Evolutionary conservation across 2,113 vertebrate genomes (phyloP).

Genomic region (Rhea americana): DNA sequence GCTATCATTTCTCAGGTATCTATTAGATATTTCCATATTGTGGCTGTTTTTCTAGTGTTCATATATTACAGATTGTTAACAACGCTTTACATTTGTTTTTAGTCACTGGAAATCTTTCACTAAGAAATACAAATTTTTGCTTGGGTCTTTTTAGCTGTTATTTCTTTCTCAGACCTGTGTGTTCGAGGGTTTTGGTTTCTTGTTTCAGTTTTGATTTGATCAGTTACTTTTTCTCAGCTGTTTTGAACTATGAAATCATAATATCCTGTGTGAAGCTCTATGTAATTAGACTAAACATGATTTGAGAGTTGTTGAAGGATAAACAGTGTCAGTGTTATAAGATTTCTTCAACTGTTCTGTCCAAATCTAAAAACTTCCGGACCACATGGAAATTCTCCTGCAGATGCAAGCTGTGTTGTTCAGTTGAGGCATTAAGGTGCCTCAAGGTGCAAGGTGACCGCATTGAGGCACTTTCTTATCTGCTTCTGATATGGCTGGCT

Average conservation of each 20-base stretch:
- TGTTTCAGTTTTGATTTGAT: too few species aligned
- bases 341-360: not conserved
- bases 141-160: not conserved
- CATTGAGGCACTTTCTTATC: not conserved
- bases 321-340: not conserved
- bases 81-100: not conserved
- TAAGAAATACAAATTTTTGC: not conserved
- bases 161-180: not conserved
- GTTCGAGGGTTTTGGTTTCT: too few species aligned
- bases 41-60: not conserved
- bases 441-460: not conserved
- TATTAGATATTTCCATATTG: not conserved
- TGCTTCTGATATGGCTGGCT: not conserved
- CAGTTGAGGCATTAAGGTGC: not conserved
- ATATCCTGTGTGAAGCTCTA: too few species aligned
- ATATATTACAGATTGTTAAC: not conserved
- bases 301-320: not conserved
- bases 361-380: not conserved
- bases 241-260: too few species aligned
- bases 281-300: not conserved
- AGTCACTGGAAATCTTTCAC: not conserved
- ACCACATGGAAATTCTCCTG: not conserved
- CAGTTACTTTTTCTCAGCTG: too few species aligned
- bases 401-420: not conserved
- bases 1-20: not conserved